Percentiles rank a stretch among this genome's conserved stretches.
These are phyloP conservation scores for Eumaeus atala DNA, from an alignment of 1,140 invertebrate genomes.

Conservation along the genomic window DNA sequence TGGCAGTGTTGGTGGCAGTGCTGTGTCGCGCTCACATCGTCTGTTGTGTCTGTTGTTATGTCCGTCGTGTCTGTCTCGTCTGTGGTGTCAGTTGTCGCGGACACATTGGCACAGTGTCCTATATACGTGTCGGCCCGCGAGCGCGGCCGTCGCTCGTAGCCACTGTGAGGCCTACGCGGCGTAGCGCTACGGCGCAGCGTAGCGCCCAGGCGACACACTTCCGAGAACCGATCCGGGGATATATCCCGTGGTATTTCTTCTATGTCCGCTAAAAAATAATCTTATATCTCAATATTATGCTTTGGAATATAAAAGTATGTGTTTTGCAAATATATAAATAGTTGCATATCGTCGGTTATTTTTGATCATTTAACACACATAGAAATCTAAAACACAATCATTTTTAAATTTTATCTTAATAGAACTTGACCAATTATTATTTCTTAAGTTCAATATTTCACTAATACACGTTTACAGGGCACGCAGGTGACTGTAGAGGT, in stretches of 20 bases:
- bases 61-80: constrained; percentile 20
- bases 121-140: constrained; percentile 41
- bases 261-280: neutral
- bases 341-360: no score
- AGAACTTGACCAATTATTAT: no score
- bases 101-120: constrained; percentile 57
- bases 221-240: constrained; percentile 45
- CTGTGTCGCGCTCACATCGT: constrained; percentile 30
- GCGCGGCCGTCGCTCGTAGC: constrained; percentile 50
- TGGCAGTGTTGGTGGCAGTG: constrained; percentile 56
- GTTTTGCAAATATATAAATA: no score
- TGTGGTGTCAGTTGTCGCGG: constrained; percentile 31
- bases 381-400: no score
- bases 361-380: no score
- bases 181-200: constrained; percentile 54
- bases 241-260: constrained; percentile 29
- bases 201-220: constrained; percentile 39
- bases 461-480: no score
- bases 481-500: no score
- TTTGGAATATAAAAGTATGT: no score
- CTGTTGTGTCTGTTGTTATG: constrained; percentile 12
- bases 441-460: no score
- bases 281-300: no score
- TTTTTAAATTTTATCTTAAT: no score
- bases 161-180: constrained; percentile 59